Percentiles rank a stretch among this genome's conserved stretches.
Evolutionary conservation across 2,797 vertebrate genomes (phyloP).

Genomic region (Myoxocephalus aenaeus): DNA sequence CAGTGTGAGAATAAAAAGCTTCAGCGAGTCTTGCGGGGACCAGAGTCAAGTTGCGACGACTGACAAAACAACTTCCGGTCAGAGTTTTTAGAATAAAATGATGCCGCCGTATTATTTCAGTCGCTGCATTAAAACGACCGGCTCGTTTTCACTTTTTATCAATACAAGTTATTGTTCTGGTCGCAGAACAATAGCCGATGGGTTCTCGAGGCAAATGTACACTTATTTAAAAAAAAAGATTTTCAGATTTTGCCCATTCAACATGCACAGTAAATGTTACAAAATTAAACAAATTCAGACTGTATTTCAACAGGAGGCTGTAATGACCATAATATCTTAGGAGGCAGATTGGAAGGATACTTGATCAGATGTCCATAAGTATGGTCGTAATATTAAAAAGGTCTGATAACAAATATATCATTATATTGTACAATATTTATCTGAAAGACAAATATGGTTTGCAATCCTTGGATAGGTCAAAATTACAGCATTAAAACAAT

Average conservation of each 20-base stretch:
- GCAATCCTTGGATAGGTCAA: background rate
- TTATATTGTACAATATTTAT: background rate
- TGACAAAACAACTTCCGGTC: background rate
- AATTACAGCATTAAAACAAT: background rate
- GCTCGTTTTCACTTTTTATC: background rate
- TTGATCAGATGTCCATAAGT: background rate
- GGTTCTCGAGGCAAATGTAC: background rate
- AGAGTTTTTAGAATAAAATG: slow-evolving; percentile 31
- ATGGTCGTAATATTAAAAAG: background rate
- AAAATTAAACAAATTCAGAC: background rate
- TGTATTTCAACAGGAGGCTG: background rate
- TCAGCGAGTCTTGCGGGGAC: slow-evolving; percentile 8
- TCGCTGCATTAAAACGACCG: background rate
- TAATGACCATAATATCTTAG: background rate
- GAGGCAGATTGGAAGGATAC: background rate
- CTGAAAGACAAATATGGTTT: background rate
- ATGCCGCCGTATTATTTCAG: fast-evolving
- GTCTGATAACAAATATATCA: background rate
- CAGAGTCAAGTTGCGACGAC: background rate
- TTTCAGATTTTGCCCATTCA: background rate
- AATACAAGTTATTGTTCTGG: background rate
- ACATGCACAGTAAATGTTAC: background rate
- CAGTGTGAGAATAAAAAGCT: slow-evolving; percentile 60
- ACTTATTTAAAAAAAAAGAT: background rate
- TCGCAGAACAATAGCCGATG: background rate